Conservation (phyloP, 2,888 invertebrate species). For the Dascillus cervinus region DNA sequence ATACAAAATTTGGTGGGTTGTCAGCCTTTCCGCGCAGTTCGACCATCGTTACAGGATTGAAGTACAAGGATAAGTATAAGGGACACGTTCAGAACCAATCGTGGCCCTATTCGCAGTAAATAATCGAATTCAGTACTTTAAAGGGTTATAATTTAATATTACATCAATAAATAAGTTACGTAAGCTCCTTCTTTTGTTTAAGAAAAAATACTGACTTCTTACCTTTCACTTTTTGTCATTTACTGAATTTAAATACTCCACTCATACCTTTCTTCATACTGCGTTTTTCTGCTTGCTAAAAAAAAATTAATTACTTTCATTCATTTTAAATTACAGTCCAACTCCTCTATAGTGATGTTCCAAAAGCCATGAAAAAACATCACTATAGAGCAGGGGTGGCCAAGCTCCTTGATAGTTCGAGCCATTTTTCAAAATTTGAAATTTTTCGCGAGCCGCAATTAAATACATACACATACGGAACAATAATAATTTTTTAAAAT, state of each 20-base stretch:
- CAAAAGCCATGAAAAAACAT: too few relatives aligned
- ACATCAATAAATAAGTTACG: neutral
- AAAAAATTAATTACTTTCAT: slow-evolving; percentile 5
- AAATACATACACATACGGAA: too few relatives aligned
- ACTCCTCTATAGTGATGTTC: too few relatives aligned
- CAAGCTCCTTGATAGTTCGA: too few relatives aligned
- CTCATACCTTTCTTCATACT: slow-evolving; percentile 54
- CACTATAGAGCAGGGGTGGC: too few relatives aligned
- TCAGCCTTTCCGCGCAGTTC: slow-evolving; percentile 82
- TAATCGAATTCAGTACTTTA: slow-evolving; percentile 7
- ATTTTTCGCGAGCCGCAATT: too few relatives aligned
- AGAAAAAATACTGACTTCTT: too few relatives aligned
- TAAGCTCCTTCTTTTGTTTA: too few relatives aligned
- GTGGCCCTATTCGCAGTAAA: slow-evolving; percentile 46
- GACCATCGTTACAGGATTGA: slow-evolving; percentile 76
- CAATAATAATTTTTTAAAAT: too few relatives aligned
- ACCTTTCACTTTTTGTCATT: slow-evolving; percentile 46
- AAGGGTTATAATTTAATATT: neutral
- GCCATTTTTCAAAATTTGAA: too few relatives aligned
- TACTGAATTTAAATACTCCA: slow-evolving; percentile 59
- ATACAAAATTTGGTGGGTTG: slow-evolving; percentile 63
- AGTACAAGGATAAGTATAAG: slow-evolving; percentile 72
- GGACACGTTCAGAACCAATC: slow-evolving; percentile 58
- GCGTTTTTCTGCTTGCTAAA: slow-evolving; percentile 53
- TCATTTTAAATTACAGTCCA: too few relatives aligned